These are phyloP conservation scores for Alca torda DNA, from an alignment of 2,797 vertebrate genomes.

Conservation along the genomic window DNA sequence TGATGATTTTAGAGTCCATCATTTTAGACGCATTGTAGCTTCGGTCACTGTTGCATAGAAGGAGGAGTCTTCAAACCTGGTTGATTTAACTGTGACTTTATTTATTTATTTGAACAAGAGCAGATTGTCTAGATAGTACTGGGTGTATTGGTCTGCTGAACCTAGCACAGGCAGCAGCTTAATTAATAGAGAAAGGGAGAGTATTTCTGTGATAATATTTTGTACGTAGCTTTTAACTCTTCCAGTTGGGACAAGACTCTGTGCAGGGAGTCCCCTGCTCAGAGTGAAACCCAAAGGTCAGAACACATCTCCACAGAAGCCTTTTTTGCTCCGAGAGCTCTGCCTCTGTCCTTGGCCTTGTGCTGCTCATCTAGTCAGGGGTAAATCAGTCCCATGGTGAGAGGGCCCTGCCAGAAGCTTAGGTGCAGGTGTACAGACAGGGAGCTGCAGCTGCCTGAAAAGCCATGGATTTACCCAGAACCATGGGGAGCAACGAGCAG, in stretches of 20 bases:
- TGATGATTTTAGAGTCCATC: neutral
- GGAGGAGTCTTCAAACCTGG: neutral
- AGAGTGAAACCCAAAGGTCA: neutral
- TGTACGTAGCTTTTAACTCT: neutral
- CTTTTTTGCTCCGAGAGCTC: neutral
- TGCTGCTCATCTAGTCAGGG: neutral
- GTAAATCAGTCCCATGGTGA: neutral
- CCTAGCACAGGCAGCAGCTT: neutral
- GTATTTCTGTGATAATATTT: neutral
- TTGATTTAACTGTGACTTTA: neutral
- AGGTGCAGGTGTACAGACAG: conserved; percentile 32
- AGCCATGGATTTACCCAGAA: neutral
- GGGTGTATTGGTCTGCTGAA: neutral
- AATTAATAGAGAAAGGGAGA: neutral
- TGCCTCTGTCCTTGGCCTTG: neutral
- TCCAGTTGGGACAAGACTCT: neutral
- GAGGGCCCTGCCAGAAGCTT: neutral
- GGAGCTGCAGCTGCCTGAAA: conserved; percentile 25
- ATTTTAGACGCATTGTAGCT: neutral
- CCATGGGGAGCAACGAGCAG: neutral
- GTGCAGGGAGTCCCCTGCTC: neutral
- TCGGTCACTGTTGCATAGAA: neutral
- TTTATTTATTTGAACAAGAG: neutral
- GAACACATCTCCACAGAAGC: neutral
- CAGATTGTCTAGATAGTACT: neutral